A percentile compares a stretch with the other conserved stretches of the same genome.
Evolutionary conservation across 2,113 vertebrate genomes (phyloP).

Genomic region (Megaleporinus macrocephalus): DNA sequence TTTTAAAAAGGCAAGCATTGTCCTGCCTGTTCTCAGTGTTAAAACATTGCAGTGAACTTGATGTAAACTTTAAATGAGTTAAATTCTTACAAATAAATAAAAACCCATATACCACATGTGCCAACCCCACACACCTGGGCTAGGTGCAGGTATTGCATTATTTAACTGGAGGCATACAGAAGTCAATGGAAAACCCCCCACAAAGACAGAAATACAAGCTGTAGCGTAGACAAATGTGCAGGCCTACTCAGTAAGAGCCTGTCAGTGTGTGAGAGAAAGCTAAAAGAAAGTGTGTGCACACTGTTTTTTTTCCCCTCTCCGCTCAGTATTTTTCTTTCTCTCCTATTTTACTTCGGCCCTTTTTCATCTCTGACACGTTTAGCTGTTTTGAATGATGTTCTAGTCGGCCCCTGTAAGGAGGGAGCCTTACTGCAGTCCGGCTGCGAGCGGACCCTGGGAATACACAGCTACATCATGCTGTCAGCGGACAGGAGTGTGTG

Average conservation of each 20-base stretch:
- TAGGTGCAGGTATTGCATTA: too few species aligned
- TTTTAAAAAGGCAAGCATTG: too few species aligned
- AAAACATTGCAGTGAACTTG: too few species aligned
- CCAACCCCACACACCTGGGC: too few species aligned
- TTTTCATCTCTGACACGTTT: constrained; percentile 64
- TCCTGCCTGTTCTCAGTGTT: too few species aligned
- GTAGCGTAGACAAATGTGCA: not conserved
- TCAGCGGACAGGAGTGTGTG: constrained; percentile 68
- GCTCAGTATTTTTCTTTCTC: constrained; percentile 30
- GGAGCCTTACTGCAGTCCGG: constrained; percentile 64
- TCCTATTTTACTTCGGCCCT: constrained; percentile 53
- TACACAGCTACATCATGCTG: constrained; percentile 75
- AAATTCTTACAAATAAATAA: too few species aligned
- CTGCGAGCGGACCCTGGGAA: constrained; percentile 66
- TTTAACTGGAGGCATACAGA: too few species aligned
- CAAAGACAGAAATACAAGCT: not conserved
- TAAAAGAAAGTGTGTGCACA: constrained; percentile 23
- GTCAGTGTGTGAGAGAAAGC: constrained; percentile 15
- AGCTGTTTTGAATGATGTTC: constrained; percentile 71
- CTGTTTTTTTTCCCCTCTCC: constrained; percentile 12
- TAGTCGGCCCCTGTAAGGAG: constrained; percentile 60
- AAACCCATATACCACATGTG: too few species aligned
- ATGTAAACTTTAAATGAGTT: too few species aligned
- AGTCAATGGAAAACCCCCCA: too few species aligned
- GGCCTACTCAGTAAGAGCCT: not conserved